Base-by-base conservation (phyloP, 2,113 vertebrate genomes). In the Manacus vitellinus region DNA sequence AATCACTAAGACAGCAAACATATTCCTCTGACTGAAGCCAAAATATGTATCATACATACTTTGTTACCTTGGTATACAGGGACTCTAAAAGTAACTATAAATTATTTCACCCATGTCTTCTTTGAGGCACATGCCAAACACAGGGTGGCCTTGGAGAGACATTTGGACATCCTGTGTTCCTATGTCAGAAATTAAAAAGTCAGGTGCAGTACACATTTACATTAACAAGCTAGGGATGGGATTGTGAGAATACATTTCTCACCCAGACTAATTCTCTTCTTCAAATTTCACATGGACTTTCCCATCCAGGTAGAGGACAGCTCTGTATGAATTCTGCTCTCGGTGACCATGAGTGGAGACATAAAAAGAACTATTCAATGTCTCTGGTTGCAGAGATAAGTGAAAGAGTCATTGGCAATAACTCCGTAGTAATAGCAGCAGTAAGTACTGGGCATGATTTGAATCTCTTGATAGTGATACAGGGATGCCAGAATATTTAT, bases 311-410 rank as follows among this genome's bases (percentile, higher is more conserved):
- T 78, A 31, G 68, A 95, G 68, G 76, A 87, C 86, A 97, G 94
- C 93, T 98, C 58, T 96, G 58, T 96, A 85, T 89, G 92, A 95
- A 96, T 95, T 97, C 82, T 89, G 79, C 56, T 96, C 94, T 96
- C 44, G 59, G 93, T 98, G 94, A 97, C 96, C 65, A 71, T 82
- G 96, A 97, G 91, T 96, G 78, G 95, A 96, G 94, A 97, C 95
- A 96, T 98, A 62, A 98, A 98, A 98, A 96, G 95, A 92, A 30
- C 89, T 86, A 87, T 97, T 97, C 95, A 94, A 3, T 77, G 88
- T 97, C 95, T 98, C 97, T 97, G 96, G 93, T 95, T 96, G 93
- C 77, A 97, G 97, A 97, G 98, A 98, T 98, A 98, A 98, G 97
- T 97, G 94, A 94, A 97, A 97, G 96, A 95, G 89, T 97, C 93